Base-by-base conservation (phyloP, 1,140 invertebrate species). In the Zaprionus ornatus region DNA sequence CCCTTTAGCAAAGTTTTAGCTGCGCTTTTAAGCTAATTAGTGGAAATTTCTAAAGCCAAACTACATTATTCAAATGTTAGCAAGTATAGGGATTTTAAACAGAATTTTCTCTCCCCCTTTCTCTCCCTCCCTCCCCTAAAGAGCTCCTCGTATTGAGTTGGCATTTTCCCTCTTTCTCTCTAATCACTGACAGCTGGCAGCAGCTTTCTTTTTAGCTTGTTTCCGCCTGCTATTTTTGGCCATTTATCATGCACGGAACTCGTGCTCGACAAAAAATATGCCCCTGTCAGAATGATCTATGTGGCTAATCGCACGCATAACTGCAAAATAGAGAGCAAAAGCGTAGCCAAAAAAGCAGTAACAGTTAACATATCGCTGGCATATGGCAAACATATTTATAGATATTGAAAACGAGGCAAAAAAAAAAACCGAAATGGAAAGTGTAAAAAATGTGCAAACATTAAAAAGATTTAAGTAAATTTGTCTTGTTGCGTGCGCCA, bases 391-490 rank as follows among this genome's bases (percentile, higher is more conserved):
- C 68, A 82, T 70, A 86, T 86, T 82, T 79, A 48, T 64, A 77
- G 78, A 79, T 81, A 90, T 85, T 85, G 77, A 64, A 86, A 86
- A 83, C 35, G 37, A 25, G n/a, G 29, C 9, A 21, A 35, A n/a
- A 2, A 27, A 37, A 23, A 69, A 68, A 48, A 17, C 21, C 48
- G 45, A 37, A 67, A 59, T 72, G 45, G 52, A 35, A 56, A 60
- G 42, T 68, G 79, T 78, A 84, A 88, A 81, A 88, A 88, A 88
- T 88, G 81, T 57, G 62, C 83, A 85, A 88, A 88, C 85, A 88
- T 88, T 88, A 88, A 88, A 88, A 82, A 88, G 85, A 88, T 88
- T 88, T 88, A 85, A 90, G 81, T 82, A 90, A 88, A 88, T 90
- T 88, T 90, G 85, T 88, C 88, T 90, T 88, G 81, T 69, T 90